phyloP scores from a whole-genome alignment of 1,140 invertebrate genomes.

The Apis dorsata region DNA sequence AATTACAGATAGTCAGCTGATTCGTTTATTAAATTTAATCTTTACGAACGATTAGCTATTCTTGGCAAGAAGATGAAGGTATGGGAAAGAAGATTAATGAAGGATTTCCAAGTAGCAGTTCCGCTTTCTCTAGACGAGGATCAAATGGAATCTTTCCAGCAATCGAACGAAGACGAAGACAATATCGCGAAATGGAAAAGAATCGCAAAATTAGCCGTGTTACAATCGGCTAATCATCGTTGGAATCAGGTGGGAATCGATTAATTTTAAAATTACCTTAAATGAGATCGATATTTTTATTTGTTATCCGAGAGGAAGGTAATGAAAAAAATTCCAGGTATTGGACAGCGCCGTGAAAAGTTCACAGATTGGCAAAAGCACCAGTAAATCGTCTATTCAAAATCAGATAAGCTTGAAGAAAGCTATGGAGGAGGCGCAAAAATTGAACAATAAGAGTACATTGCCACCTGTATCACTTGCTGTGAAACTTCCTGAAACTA shows the following conservation, averaged over 20 bases:
- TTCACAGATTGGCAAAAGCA: constrained; percentile 88
- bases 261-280: neutral
- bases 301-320: neutral
- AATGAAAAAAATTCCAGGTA: constrained; percentile 51
- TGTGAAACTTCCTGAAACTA: constrained; percentile 65
- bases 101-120: constrained; percentile 89
- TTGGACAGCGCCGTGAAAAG: constrained; percentile 77
- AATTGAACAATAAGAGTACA: constrained; percentile 80
- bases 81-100: constrained; percentile 91
- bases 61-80: constrained; percentile 88
- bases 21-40: neutral
- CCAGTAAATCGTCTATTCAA: constrained; percentile 84
- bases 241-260: constrained; percentile 83
- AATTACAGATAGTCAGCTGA: too few species aligned
- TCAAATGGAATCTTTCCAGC: constrained; percentile 70
- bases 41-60: constrained; percentile 76
- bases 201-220: constrained; percentile 86
- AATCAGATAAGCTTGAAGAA: constrained; percentile 87
- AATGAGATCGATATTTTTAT: neutral
- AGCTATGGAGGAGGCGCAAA: constrained; percentile 88
- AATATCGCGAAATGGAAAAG: constrained; percentile 85
- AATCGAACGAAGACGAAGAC: constrained; percentile 82
- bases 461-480: constrained; percentile 68
- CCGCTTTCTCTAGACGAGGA: constrained; percentile 82
- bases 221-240: constrained; percentile 84